Evolutionary conservation across 1,140 invertebrate species (phyloP).

Genomic region (Zaprionus gabonicus): DNA sequence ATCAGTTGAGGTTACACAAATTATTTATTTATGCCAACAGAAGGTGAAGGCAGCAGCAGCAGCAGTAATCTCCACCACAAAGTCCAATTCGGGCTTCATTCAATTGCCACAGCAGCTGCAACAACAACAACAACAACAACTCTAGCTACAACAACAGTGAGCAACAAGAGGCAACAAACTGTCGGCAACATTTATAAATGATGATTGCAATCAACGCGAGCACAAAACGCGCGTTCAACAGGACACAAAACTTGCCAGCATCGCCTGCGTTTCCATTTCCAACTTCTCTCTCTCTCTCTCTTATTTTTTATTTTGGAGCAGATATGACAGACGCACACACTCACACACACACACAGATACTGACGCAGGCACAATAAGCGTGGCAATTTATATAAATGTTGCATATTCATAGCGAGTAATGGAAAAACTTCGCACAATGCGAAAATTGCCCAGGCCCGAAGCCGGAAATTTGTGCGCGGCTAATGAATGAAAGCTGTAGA

Average conservation of each 20-base stretch:
- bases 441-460: conserved; percentile 50
- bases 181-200: conserved; percentile 82
- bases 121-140: conserved; percentile 7
- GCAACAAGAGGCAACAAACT: conserved; percentile 49
- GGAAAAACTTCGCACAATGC: conserved; percentile 72
- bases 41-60: conserved; percentile 17
- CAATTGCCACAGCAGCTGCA: conserved; percentile 5
- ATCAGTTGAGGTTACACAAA: conserved; percentile 38
- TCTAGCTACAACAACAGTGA: conserved; percentile 1
- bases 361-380: conserved; percentile 60
- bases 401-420: conserved; percentile 78
- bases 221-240: conserved; percentile 61
- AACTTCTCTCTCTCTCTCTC: conserved; percentile 8
- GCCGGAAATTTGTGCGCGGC: conserved; percentile 51
- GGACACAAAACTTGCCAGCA: conserved; percentile 35
- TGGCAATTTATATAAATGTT: conserved; percentile 82
- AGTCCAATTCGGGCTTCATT: conserved; percentile 27
- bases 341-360: conserved; percentile 24
- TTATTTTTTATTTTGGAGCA: conserved; percentile 42
- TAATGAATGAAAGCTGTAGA: conserved; percentile 58
- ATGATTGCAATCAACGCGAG: conserved; percentile 79
- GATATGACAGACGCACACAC: conserved; percentile 66
- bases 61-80: background rate
- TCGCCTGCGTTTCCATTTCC: background rate
- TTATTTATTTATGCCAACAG: conserved; percentile 71